A percentile compares a stretch with the other conserved stretches of the same genome.
Evolutionary conservation across 2,113 vertebrate species (phyloP).

Genomic region (Labeo catla): DNA sequence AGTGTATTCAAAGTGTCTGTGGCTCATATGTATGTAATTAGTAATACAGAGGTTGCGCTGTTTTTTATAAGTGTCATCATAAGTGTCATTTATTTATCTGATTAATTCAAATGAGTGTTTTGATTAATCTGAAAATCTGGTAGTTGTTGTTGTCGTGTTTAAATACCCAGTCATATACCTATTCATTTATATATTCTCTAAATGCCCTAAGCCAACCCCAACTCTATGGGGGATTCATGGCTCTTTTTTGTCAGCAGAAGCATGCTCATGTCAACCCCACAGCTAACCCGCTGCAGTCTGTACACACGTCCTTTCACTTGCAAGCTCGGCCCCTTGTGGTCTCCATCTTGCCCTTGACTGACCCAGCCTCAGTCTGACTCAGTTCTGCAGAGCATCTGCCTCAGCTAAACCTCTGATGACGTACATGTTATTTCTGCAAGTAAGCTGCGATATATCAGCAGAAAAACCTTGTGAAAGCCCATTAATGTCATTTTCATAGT

Average conservation of each 20-base stretch:
- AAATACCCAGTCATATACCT: not conserved
- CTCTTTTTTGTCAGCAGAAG: conserved; percentile 8
- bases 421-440: conserved; percentile 29
- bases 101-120: not conserved
- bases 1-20: not conserved
- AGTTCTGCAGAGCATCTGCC: conserved; percentile 11
- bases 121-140: too few species aligned
- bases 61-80: not conserved
- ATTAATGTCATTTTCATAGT: conserved; percentile 29
- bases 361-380: conserved; percentile 22
- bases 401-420: conserved; percentile 41
- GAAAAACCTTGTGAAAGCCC: conserved; percentile 9
- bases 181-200: not conserved
- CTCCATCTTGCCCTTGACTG: conserved; percentile 20
- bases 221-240: too few species aligned
- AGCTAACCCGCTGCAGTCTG: not conserved
- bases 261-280: not conserved
- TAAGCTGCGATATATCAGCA: conserved; percentile 22
- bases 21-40: not conserved
- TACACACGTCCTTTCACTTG: not conserved
- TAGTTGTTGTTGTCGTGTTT: too few species aligned
- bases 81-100: too few species aligned
- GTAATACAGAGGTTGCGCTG: not conserved
- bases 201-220: not conserved
- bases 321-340: not conserved